phyloP scores from a whole-genome alignment of 2,888 invertebrate genomes.

The Ceraclea dissimilis region DNA sequence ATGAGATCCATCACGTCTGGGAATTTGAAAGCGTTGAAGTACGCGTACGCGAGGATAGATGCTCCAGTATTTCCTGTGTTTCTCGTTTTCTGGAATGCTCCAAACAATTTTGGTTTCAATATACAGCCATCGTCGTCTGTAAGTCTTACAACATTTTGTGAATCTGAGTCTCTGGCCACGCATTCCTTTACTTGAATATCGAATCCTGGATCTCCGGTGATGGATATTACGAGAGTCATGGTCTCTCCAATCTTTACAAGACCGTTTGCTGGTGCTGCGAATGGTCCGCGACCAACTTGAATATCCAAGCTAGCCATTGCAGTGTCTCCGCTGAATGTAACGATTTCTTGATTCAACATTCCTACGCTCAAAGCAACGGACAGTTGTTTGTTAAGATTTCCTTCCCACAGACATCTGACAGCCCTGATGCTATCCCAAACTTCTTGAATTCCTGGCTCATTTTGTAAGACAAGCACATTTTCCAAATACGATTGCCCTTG shows the following conservation, averaged over 20 bases:
- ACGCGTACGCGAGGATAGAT: slow-evolving; percentile 68
- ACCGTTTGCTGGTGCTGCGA: slow-evolving; percentile 67
- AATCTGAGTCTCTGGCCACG: slow-evolving; percentile 62
- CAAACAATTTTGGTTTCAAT: slow-evolving; percentile 70
- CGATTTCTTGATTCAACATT: slow-evolving; percentile 71
- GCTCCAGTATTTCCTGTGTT: slow-evolving; percentile 67
- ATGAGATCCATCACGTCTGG: slow-evolving; percentile 78
- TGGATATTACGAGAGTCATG: slow-evolving; percentile 73
- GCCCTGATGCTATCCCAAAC: slow-evolving; percentile 74
- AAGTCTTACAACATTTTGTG: slow-evolving; percentile 56
- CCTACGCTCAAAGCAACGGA: slow-evolving; percentile 69
- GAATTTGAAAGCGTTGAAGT: slow-evolving; percentile 76
- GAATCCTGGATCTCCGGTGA: slow-evolving; percentile 71
- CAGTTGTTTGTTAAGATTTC: slow-evolving; percentile 66
- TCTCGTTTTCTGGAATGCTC: slow-evolving; percentile 72
- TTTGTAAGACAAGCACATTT: slow-evolving; percentile 69
- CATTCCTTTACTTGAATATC: slow-evolving; percentile 74
- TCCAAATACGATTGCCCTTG: slow-evolving; percentile 73
- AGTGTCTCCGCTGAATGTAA: slow-evolving; percentile 79
- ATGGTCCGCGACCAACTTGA: slow-evolving; percentile 68
- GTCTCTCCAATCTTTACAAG: slow-evolving; percentile 74
- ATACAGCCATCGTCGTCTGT: slow-evolving; percentile 73
- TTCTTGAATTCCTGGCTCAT: slow-evolving; percentile 67
- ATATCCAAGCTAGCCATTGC: slow-evolving; percentile 73
- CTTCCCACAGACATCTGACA: slow-evolving; percentile 76